phyloP scores from a whole-genome alignment of 2,113 vertebrate species.

The Anthoscopus minutus region DNA sequence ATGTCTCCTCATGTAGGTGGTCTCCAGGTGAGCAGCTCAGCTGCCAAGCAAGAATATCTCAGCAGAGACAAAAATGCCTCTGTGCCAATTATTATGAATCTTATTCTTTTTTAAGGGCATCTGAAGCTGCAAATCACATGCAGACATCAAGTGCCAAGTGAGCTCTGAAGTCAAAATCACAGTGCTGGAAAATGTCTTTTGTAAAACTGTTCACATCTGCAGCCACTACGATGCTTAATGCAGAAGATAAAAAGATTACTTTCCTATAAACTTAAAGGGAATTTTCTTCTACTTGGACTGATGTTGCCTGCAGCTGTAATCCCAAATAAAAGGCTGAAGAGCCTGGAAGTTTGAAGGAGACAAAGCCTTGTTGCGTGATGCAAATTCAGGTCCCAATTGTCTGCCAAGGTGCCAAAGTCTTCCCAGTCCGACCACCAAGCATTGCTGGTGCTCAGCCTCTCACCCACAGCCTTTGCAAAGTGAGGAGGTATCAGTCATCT shows the following conservation, averaged over 20 bases:
- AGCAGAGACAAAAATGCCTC: background rate
- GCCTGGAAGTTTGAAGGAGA: background rate
- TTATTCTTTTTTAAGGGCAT: background rate
- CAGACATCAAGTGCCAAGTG: background rate
- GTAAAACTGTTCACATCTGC: background rate
- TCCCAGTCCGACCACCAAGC: background rate
- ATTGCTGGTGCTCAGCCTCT: background rate
- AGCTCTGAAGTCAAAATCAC: background rate
- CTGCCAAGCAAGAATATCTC: background rate
- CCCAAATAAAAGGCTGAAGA: background rate
- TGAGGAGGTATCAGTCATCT: background rate
- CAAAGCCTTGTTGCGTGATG: background rate
- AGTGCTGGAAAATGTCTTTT: background rate
- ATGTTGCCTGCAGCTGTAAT: background rate
- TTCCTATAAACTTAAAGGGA: background rate
- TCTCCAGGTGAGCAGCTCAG: background rate
- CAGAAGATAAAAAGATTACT: background rate
- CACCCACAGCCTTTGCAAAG: background rate
- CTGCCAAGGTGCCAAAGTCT: background rate
- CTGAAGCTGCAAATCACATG: background rate
- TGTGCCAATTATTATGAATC: background rate
- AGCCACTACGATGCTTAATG: background rate
- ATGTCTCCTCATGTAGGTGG: fast-evolving
- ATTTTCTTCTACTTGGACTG: background rate
- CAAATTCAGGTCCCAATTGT: background rate